Base-by-base conservation (phyloP, 1,140 invertebrate species). In the Sarcophaga bullata region DNA sequence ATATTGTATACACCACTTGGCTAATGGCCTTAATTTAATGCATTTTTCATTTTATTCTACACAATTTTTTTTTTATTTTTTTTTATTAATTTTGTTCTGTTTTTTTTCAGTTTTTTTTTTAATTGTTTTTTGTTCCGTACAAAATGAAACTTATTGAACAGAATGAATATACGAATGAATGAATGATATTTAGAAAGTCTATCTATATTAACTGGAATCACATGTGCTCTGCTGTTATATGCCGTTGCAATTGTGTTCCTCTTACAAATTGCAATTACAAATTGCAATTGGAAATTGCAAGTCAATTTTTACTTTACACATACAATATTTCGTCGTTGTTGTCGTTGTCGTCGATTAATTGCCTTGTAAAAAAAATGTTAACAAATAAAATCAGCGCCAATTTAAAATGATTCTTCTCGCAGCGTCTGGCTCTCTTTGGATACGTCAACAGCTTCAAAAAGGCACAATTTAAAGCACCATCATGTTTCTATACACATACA, bases 21-120 rank as follows among this genome's bases (percentile, higher is more conserved):
- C 50, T 78, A 48, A 50, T 78, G 19, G 75, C 48, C 75, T 78
- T 48, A 78, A 52, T 76, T 76, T 58, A 58, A 58, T 58, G 54
- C 54, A 58, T n/a, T 68, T 4, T 68, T 62, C 54, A n/a, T 13
- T 58, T n/a, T 15, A n/a, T 58, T 58, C 10, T 10, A 11, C 52
- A 13, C n/a, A n/a, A n/a, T n/a, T n/a, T n/a, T n/a, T n/a, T n/a
- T n/a, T n/a, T n/a, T n/a, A 52, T 10, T 9, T 10, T 10, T 52
- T 52, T 52, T 52, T 52, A 52, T 52, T 52, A 52, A 52, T 10
- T 37, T 37, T 37, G 25, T 52, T n/a, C n/a, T n/a, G n/a, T n/a
- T n/a, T 68, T 7, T 10, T 19, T 68, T 68, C n/a, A 25, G 19
- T 19, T 19, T 68, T 37, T n/a, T n/a, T 37, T 37, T 37, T 37